phyloP scores from a whole-genome alignment of 2,797 vertebrate species.

The Sardinella longiceps region DNA sequence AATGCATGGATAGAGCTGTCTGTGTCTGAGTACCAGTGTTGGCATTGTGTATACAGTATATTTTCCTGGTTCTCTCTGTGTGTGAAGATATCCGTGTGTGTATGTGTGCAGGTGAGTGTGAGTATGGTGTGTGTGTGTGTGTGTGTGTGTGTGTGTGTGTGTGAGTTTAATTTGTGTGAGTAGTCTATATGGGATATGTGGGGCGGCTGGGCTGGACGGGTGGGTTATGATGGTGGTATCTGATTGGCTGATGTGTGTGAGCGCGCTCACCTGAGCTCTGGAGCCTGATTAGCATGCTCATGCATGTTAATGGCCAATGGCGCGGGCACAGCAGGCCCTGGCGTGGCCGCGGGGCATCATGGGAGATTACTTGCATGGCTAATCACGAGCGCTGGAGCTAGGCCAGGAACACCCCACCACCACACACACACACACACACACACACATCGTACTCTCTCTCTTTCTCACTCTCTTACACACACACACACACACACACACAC shows the following conservation, averaged over 20 bases:
- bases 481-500: neutral
- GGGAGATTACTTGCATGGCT: slow-evolving; percentile 85
- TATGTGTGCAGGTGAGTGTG: neutral
- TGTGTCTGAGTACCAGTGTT: neutral
- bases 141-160: slow-evolving; percentile 44
- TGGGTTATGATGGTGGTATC: slow-evolving; percentile 37
- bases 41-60: neutral
- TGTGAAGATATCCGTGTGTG: neutral
- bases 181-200: neutral
- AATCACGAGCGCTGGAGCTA: slow-evolving; percentile 68
- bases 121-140: neutral
- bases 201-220: no score
- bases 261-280: slow-evolving; percentile 74
- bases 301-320: slow-evolving; percentile 82
- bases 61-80: neutral
- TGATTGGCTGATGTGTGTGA: slow-evolving; percentile 47
- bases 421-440: slow-evolving; percentile 5
- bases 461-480: no score
- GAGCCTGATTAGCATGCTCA: slow-evolving; percentile 72
- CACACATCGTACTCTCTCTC: neutral
- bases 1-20: neutral
- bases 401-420: slow-evolving; percentile 59
- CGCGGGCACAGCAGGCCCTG: slow-evolving; percentile 77
- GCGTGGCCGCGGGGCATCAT: slow-evolving; percentile 84
- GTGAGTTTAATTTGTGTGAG: slow-evolving; percentile 7